Conservation (phyloP, 2,888 invertebrate genomes). For the Axea sp. region DNA sequence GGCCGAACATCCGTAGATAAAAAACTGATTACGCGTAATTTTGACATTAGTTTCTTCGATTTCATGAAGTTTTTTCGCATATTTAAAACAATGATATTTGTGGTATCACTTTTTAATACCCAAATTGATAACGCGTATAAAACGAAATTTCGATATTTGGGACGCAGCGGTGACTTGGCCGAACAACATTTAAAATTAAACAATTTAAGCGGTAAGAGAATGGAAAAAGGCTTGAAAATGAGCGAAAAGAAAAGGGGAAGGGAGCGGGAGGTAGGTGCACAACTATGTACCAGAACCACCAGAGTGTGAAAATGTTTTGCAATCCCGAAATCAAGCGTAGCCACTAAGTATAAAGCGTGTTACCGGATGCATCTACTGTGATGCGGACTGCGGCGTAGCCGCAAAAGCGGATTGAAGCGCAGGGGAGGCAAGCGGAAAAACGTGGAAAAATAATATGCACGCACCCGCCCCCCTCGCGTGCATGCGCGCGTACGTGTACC, state of each 20-base stretch:
- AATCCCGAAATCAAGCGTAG: constrained; percentile 76
- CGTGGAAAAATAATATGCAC: constrained; percentile 53
- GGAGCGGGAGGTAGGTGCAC: constrained; percentile 11
- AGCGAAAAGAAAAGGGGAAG: constrained; percentile 15
- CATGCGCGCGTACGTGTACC: not conserved
- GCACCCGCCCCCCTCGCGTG: constrained; percentile 19
- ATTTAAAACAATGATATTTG: too few relatives aligned
- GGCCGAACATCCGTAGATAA: too few relatives aligned
- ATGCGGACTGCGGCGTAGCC: constrained; percentile 68
- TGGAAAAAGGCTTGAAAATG: constrained; percentile 42
- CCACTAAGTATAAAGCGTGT: constrained; percentile 72
- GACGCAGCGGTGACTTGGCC: too few relatives aligned
- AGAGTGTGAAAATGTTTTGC: constrained; percentile 79
- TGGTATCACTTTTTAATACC: too few relatives aligned
- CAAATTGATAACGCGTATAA: too few relatives aligned
- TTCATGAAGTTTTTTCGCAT: too few relatives aligned
- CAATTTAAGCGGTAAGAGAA: constrained; percentile 37
- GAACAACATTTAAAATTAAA: constrained; percentile 45
- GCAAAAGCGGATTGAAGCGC: constrained; percentile 75
- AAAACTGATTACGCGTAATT: too few relatives aligned
- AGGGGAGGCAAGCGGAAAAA: constrained; percentile 68
- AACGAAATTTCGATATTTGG: too few relatives aligned
- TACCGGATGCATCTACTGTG: constrained; percentile 68
- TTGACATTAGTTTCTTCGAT: too few relatives aligned
- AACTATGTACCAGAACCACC: constrained; percentile 68